These are phyloP conservation scores for Molossus alvarezi DNA, from an alignment of 2,797 vertebrate species.

Conservation along the genomic window DNA sequence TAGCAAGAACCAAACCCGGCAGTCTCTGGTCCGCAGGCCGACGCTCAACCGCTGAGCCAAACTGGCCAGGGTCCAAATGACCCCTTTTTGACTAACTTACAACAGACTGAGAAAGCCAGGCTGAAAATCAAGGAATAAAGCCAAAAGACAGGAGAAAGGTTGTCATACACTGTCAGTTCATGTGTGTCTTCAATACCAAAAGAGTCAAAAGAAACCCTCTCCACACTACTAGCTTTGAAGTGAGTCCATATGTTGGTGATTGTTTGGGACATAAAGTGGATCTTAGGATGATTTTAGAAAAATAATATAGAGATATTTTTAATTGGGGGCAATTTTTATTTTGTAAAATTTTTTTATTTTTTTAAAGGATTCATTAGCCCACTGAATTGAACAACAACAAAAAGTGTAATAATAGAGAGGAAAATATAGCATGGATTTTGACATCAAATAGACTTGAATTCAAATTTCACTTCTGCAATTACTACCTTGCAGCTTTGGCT, in stretches of 20 bases:
- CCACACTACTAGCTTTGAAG: not conserved
- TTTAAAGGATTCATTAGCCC: not conserved
- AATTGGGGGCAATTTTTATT: not conserved
- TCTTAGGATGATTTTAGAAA: not conserved
- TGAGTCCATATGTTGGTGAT: not conserved
- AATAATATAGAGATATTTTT: not conserved
- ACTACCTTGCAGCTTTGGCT: not conserved
- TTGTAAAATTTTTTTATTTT: not conserved
- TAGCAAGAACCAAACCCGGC: too few species aligned
- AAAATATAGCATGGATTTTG: not conserved
- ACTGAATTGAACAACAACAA: not conserved
- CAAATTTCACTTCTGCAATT: slow-evolving; percentile 55
- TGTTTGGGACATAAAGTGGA: not conserved
- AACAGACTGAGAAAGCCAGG: not conserved
- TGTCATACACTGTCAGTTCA: not conserved
- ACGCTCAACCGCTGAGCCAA: too few species aligned
- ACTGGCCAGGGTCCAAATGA: too few species aligned
- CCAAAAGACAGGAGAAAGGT: not conserved
- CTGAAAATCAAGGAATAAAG: slow-evolving; percentile 13
- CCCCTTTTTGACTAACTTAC: not conserved
- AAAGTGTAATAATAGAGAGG: not conserved
- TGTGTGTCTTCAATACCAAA: not conserved
- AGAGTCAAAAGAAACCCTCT: not conserved
- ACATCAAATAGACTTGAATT: not conserved
- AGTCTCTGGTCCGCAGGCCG: too few species aligned